phyloP scores from a whole-genome alignment of 2,888 invertebrate genomes.

The Euzophera pinguis region DNA sequence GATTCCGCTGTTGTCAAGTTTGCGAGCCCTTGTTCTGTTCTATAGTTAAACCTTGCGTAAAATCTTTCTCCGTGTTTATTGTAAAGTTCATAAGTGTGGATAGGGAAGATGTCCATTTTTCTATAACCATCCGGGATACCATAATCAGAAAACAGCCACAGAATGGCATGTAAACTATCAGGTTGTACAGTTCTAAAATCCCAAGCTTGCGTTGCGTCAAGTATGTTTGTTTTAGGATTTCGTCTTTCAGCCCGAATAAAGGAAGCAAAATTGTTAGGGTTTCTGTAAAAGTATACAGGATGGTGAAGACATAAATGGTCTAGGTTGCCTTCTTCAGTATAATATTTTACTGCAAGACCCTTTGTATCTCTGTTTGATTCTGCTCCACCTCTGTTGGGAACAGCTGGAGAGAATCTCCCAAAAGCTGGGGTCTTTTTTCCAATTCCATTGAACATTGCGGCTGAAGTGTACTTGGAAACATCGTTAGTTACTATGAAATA shows the following conservation, averaged over 20 bases:
- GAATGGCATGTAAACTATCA: constrained; percentile 86
- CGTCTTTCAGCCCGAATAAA: constrained; percentile 94
- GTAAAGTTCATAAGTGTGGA: constrained; percentile 93
- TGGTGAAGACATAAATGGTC: constrained; percentile 92
- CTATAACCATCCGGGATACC: constrained; percentile 94
- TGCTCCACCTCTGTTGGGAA: constrained; percentile 90
- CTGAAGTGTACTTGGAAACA: constrained; percentile 81
- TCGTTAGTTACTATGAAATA: constrained; percentile 91
- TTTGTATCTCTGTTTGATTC: constrained; percentile 91
- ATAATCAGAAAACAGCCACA: constrained; percentile 90
- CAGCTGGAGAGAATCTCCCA: constrained; percentile 87
- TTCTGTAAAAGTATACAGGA: constrained; percentile 92
- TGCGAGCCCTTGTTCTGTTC: constrained; percentile 92
- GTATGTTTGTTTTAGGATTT: constrained; percentile 91
- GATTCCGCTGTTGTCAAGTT: constrained; percentile 84
- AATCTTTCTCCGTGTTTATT: constrained; percentile 84
- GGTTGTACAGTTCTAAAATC: constrained; percentile 91
- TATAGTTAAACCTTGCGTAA: constrained; percentile 94
- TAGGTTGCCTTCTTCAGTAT: constrained; percentile 92
- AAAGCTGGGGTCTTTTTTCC: constrained; percentile 87
- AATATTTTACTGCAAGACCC: constrained; percentile 94
- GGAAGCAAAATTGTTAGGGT: constrained; percentile 89
- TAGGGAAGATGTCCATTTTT: constrained; percentile 94
- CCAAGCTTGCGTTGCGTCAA: constrained; percentile 92
- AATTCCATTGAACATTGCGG: constrained; percentile 78